These are phyloP conservation scores for Teleogryllus oceanicus DNA, from an alignment of 2,888 invertebrate genomes.

Conservation along the genomic window DNA sequence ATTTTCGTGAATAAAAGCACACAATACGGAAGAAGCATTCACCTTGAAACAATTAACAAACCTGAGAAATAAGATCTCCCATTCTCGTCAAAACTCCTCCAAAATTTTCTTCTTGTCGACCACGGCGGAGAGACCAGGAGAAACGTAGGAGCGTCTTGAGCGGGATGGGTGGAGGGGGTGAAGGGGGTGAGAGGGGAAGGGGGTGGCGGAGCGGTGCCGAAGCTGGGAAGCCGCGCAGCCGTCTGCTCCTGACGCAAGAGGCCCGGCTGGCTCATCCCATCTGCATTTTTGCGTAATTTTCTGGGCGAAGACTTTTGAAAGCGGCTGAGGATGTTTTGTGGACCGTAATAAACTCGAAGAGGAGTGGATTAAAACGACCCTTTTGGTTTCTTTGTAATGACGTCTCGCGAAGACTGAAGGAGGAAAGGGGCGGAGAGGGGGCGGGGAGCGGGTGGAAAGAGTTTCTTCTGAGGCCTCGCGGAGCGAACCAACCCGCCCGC, in stretches of 20 bases:
- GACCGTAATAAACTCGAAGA: constrained; percentile 18
- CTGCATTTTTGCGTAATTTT: constrained; percentile 1
- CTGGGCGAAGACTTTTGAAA: background rate
- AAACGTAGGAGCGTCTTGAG: too few species aligned
- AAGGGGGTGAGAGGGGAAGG: too few species aligned
- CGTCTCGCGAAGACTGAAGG: background rate
- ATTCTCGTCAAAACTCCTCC: too few species aligned
- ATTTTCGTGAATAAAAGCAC: too few species aligned
- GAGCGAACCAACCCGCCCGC: background rate
- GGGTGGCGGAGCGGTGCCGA: background rate
- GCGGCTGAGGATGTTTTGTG: constrained; percentile 7
- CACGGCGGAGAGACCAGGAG: too few species aligned
- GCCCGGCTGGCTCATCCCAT: background rate
- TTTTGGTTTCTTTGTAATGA: constrained; percentile 8
- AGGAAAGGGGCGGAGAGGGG: too few species aligned
- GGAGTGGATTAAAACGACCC: constrained; percentile 2
- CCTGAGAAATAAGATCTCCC: too few species aligned
- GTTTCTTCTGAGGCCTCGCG: background rate
- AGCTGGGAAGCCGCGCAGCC: background rate
- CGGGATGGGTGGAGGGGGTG: too few species aligned
- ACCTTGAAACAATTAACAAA: too few species aligned
- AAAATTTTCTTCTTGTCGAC: too few species aligned
- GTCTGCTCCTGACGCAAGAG: background rate
- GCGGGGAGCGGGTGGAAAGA: background rate
- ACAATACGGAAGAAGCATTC: too few species aligned